phyloP scores from a whole-genome alignment of 1,140 invertebrate genomes.

The Heliconius eleuchia region DNA sequence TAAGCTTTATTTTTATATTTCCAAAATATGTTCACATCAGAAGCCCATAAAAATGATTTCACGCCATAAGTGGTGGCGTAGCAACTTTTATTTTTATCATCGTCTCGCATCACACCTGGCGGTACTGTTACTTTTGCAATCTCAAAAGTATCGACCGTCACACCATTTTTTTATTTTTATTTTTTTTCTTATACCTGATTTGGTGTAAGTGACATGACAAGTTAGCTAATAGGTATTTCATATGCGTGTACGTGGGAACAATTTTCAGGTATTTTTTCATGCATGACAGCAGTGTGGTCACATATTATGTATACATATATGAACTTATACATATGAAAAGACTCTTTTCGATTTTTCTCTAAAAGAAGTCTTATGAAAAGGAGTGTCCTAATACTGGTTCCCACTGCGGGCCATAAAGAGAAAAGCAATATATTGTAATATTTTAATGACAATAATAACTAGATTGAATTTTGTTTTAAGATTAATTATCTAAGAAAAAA shows the following conservation, averaged over 20 bases:
- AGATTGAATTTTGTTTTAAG: too few species aligned
- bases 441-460: too few species aligned
- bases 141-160: conserved; percentile 1
- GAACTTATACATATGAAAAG: too few species aligned
- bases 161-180: background rate
- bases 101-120: conserved; percentile 47
- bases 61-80: conserved; percentile 9
- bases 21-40: conserved; percentile 16
- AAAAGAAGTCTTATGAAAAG: too few species aligned
- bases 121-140: conserved; percentile 42
- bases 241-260: background rate
- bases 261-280: background rate
- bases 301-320: too few species aligned
- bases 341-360: too few species aligned
- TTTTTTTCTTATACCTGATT: background rate
- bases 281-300: too few species aligned
- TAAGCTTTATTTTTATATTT: background rate
- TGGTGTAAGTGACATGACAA: background rate
- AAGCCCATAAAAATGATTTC: conserved; percentile 31
- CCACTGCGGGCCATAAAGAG: too few species aligned
- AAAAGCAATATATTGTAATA: too few species aligned
- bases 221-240: background rate
- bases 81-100: conserved; percentile 45
- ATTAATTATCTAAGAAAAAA: too few species aligned
- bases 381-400: too few species aligned